Evolutionary conservation across 2,888 invertebrate species (phyloP), one percentile per base, ranked within the genome.

Genomic region (Gastrophysa polygoni): DNA sequence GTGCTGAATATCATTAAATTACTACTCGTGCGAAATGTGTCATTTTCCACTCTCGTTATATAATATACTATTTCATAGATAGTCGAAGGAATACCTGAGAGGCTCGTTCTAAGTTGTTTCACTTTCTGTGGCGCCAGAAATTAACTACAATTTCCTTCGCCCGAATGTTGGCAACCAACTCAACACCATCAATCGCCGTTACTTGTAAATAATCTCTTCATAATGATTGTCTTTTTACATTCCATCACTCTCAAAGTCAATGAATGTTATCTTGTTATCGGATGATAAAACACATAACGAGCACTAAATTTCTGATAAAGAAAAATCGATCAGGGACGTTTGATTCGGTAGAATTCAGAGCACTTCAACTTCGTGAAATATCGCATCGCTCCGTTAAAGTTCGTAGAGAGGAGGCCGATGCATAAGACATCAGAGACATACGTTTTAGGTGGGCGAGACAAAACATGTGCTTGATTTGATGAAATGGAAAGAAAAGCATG

Each of bases 391-490:
- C 49, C 62, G 62, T 54, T 24, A 34, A 47, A 8, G 20, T 18
- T 58, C 62, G 62, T n/a, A 50, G 38, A 16, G n/a, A n/a, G n/a
- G n/a, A 49, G 17, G 32, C 21, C 38, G 56, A 24, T 50, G 14
- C 34, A 60, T 64, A 59, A 57, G 8, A 47, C 34, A 60, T 64
- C 61, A 57, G 8, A 47, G 66, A 64, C 66, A 20, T 64, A 66
- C 68, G 66, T 61, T 59, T 55, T 11, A 17, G 43, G 49, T 59
- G 29, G 50, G 51, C 44, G 29, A 29, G 38, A 54, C 55, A 49
- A 18, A 43, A 59, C 24, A 49, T 43, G 34, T 51, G 51, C 38
- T 18, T 29, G 56, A 58, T 57, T 60, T 55, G 51, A 43, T 20
- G n/a, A 38, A 47, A 44, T 29, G 57, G 57, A 59, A 57, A 57